Base-by-base conservation (phyloP, 2,797 vertebrate species). In the Gallinago stenura region DNA sequence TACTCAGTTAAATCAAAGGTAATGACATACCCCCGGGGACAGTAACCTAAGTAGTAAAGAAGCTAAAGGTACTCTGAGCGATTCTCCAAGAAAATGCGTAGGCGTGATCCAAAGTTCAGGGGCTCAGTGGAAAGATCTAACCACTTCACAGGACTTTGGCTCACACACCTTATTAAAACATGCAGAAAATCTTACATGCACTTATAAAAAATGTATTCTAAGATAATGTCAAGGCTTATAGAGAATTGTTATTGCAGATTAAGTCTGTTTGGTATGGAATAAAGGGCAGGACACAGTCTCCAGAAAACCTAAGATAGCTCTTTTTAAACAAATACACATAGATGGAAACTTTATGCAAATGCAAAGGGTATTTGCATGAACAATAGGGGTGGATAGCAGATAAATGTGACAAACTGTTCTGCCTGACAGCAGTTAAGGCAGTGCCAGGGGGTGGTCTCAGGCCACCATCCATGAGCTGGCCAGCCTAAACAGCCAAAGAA, bases 101-200 rank as follows among this genome's bases (percentile, higher is more conserved):
- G 31, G 45, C 3, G 2, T 15, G 31, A 92, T 65, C 41, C 64
- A 54, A 85, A 94, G 58, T 70, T 84, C 81, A 77, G 30, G 16
- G 64, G 11, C 60, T 73, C 33, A 53, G 53, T 70, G 70, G 53
- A 64, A 96, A 68, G 61, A 85, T 4, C 48, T 53, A 79, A 64
- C 31, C 31, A 25, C 43, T 89, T 93, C 83, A 90, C 35, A 75
- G 90, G 77, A 69, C 83, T 91, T 94, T 56, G 76, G 37, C 53
- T 89, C 62, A 73, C 62, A 30, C 2, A 16, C 62, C 60, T 87
- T 60, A 80, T 53, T 53, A 90, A 73, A 93, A 68, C 31, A 35
- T 19, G 13, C 64, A 93, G 28, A 48, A 79, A 64, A 68, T 35
- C 30, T 75, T 33, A 43, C 14, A 3, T 45, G 19, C 16, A 11